Conservation (phyloP, 2,113 vertebrate species). For the Lampris megalopsis region DNA sequence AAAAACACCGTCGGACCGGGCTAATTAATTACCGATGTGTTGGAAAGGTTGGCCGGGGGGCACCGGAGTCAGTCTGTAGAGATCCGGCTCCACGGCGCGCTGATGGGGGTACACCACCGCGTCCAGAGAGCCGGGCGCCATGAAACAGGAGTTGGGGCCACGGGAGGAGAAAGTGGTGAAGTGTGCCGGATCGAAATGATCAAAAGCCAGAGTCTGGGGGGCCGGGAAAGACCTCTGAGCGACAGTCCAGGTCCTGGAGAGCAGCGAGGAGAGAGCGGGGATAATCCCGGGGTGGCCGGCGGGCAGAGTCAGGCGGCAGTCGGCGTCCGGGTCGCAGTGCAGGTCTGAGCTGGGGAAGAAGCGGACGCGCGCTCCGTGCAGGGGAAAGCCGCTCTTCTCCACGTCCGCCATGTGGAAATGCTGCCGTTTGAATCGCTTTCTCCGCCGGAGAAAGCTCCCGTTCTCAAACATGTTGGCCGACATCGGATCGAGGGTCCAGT, state of each 20-base stretch:
- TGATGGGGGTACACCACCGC: conserved; percentile 37
- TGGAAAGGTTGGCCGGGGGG: conserved; percentile 54
- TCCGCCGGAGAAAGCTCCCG: conserved; percentile 82
- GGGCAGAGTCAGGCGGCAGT: conserved; percentile 18
- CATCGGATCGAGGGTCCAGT: conserved; percentile 85
- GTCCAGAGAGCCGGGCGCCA: conserved; percentile 48
- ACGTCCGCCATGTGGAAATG: conserved; percentile 46
- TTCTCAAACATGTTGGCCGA: conserved; percentile 85
- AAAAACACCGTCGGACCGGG: too few species aligned
- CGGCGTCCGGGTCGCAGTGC: conserved; percentile 38
- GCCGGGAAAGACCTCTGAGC: conserved; percentile 58
- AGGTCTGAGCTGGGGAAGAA: conserved; percentile 52
- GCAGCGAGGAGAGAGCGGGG: conserved; percentile 74
- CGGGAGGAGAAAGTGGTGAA: conserved; percentile 32
- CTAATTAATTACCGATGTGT: conserved; percentile 28
- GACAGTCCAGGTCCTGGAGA: conserved; percentile 51
- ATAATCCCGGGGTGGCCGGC: conserved; percentile 53
- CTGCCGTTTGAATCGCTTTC: conserved; percentile 83
- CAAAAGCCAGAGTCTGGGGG: conserved; percentile 42
- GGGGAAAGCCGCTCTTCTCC: conserved; percentile 27
- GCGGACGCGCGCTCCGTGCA: conserved; percentile 56
- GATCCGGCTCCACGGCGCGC: conserved; percentile 47
- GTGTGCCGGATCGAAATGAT: conserved; percentile 47
- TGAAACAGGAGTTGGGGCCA: conserved; percentile 36
- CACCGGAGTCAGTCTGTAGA: conserved; percentile 45